Percentiles rank a stretch among this genome's conserved stretches.
These are phyloP conservation scores for Euglossa dilemma DNA, from an alignment of 1,140 invertebrate genomes.

Conservation along the genomic window DNA sequence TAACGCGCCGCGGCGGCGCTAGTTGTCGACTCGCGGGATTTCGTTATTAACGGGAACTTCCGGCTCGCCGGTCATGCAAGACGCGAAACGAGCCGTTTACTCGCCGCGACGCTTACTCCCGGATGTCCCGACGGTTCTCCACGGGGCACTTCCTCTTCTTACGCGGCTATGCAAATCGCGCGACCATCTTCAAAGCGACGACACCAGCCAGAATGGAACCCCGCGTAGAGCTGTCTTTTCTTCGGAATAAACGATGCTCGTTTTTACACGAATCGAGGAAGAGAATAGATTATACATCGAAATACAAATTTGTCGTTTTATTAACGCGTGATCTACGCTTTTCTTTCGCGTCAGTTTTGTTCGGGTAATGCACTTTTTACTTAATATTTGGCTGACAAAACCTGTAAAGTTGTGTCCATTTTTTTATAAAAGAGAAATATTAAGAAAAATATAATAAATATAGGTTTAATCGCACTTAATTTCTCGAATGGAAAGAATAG, in stretches of 20 bases:
- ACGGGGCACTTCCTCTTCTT: conserved; percentile 11
- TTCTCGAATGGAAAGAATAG: too few species aligned
- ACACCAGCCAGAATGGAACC: neutral
- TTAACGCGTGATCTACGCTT: too few species aligned
- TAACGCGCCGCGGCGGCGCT: too few species aligned
- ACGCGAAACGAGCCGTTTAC: conserved; percentile 11
- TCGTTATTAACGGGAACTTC: conserved; percentile 25
- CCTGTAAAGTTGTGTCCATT: too few species aligned
- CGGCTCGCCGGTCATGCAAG: neutral
- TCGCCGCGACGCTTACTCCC: neutral
- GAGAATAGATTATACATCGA: too few species aligned
- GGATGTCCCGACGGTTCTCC: neutral
- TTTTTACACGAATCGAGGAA: neutral
- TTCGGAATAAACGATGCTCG: neutral
- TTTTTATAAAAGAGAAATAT: too few species aligned
- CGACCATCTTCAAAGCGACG: neutral
- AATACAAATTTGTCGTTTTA: too few species aligned
- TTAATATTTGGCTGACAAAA: too few species aligned
- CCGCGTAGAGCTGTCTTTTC: neutral
- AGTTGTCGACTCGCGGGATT: neutral
- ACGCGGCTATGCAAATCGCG: conserved; percentile 21
- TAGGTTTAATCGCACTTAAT: too few species aligned
- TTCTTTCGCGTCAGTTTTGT: too few species aligned
- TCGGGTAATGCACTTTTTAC: too few species aligned
- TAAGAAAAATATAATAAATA: too few species aligned